Base-by-base conservation (phyloP, 2,888 invertebrate genomes). In the Psylliodes chrysocephalus region DNA sequence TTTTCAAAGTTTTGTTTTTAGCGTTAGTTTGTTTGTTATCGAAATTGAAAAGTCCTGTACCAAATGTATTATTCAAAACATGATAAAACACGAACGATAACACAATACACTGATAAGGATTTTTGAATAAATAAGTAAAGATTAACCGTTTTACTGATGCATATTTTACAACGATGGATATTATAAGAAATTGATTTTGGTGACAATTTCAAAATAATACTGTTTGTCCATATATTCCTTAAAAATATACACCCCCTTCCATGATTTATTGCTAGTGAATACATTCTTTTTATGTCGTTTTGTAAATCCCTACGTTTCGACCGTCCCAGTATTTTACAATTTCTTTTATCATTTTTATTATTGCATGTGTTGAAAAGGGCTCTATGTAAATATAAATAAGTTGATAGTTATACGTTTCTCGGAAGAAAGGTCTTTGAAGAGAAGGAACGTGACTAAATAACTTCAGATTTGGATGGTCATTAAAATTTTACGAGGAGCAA, bases 1-100 rank as follows among this genome's bases (percentile, higher is more conserved):
- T 17, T 30, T 52, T 35, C 30, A 3, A 35, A 52, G 17, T 10
- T 19, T 51, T 38, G 17, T 10, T 19, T 53, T 42, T 18, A 52
- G 18, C 52, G 22, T 40, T 40, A 25, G 40, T 12, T 2, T 35
- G 14, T 35, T 35, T 35, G 35, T 10, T 40, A 53, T 53, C 53
- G 53, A 40, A 53, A 53, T 53, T 53, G 53, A 53, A 53, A 53
- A 53, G 40, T 53, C 12, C 12, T 53, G 53, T 53, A 14, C 25
- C 22, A 25, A 25, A 42, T 40, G 25, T 40, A 35, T 52, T 52
- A 52, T 52, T 52, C 40, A 53, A 53, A 52, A 38, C 25, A 25
- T 17, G 38, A 38, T 52, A 38, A 52, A 51, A 38, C 18, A 17
- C 40, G 10, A 15, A 25, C 25, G 53, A 53, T 53, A 53, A 53